phyloP scores from a whole-genome alignment of 2,888 invertebrate species.

The Drosophila picticornis region DNA sequence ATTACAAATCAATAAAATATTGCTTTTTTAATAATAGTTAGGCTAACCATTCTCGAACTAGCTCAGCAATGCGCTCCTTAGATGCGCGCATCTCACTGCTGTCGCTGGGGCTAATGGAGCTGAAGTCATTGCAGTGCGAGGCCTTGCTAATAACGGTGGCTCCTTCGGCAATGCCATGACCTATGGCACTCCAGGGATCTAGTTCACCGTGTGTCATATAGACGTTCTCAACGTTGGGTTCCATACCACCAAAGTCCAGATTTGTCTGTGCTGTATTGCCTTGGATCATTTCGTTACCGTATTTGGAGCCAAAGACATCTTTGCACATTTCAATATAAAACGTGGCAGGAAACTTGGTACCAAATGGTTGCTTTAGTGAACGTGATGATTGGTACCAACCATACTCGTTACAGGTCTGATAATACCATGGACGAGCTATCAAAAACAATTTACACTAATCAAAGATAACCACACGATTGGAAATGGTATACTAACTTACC shows the following conservation, averaged over 20 bases:
- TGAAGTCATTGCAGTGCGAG: slow-evolving; percentile 82
- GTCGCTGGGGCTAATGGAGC: slow-evolving; percentile 73
- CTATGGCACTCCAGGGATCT: slow-evolving; percentile 87
- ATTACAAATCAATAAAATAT: not conserved
- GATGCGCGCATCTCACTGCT: slow-evolving; percentile 78
- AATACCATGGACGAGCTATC: slow-evolving; percentile 91
- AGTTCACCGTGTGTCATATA: slow-evolving; percentile 86
- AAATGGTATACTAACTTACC: slow-evolving; percentile 57
- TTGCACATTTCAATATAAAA: slow-evolving; percentile 76
- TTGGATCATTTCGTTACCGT: slow-evolving; percentile 60
- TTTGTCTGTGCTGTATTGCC: slow-evolving; percentile 84
- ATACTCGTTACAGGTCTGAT: slow-evolving; percentile 94
- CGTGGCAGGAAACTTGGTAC: slow-evolving; percentile 78
- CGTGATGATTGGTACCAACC: slow-evolving; percentile 93
- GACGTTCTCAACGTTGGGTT: slow-evolving; percentile 85
- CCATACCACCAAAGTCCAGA: slow-evolving; percentile 85
- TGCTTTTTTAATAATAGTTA: slow-evolving; percentile 25
- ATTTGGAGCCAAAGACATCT: slow-evolving; percentile 76
- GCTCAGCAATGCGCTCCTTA: slow-evolving; percentile 73
- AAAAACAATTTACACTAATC: not conserved
- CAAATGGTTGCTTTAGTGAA: slow-evolving; percentile 87
- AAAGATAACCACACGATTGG: not conserved
- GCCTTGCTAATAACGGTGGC: slow-evolving; percentile 79
- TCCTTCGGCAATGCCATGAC: slow-evolving; percentile 81
- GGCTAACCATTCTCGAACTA: slow-evolving; percentile 81